A percentile compares a stretch with the other conserved stretches of the same genome.
Conservation (phyloP, 2,888 invertebrate genomes). For the Allophyes oxyacanthae region DNA sequence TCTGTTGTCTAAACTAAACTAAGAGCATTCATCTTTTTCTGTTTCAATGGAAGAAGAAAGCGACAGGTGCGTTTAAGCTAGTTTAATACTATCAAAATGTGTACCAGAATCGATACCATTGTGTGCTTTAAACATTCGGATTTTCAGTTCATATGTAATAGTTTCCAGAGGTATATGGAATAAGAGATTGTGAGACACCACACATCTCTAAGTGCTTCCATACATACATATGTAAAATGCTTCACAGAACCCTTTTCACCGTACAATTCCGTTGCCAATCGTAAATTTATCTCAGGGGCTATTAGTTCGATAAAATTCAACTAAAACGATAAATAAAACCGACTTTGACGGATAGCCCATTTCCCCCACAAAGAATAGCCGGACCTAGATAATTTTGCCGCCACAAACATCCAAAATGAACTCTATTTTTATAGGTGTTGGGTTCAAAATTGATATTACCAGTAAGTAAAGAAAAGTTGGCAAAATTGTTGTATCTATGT, state of each 20-base stretch:
- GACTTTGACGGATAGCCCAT: constrained; percentile 87
- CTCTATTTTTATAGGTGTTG: constrained; percentile 25
- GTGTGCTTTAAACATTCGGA: too few species aligned
- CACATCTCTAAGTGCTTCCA: constrained; percentile 47
- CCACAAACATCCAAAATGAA: constrained; percentile 7
- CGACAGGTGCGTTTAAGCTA: too few species aligned
- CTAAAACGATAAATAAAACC: constrained; percentile 88
- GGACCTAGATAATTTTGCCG: constrained; percentile 57
- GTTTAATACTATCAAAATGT: too few species aligned
- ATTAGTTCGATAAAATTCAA: constrained; percentile 89
- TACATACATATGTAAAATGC: constrained; percentile 50
- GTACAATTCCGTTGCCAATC: constrained; percentile 80
- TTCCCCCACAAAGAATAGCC: constrained; percentile 83
- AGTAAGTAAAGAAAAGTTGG: constrained; percentile 53
- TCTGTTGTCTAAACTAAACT: too few species aligned
- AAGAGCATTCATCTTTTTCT: too few species aligned
- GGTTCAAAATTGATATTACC: constrained; percentile 11
- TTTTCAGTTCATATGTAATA: too few species aligned
- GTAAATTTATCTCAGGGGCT: constrained; percentile 87
- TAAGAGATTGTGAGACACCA: too few species aligned
- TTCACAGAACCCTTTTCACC: constrained; percentile 80
- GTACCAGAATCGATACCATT: too few species aligned
- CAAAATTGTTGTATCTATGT: constrained; percentile 82
- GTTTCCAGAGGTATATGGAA: too few species aligned
- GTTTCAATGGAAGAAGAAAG: too few species aligned